Evolutionary conservation across 2,113 vertebrate species (phyloP), one percentile per base, ranked within the genome.

Genomic region (Bungarus multicinctus): DNA sequence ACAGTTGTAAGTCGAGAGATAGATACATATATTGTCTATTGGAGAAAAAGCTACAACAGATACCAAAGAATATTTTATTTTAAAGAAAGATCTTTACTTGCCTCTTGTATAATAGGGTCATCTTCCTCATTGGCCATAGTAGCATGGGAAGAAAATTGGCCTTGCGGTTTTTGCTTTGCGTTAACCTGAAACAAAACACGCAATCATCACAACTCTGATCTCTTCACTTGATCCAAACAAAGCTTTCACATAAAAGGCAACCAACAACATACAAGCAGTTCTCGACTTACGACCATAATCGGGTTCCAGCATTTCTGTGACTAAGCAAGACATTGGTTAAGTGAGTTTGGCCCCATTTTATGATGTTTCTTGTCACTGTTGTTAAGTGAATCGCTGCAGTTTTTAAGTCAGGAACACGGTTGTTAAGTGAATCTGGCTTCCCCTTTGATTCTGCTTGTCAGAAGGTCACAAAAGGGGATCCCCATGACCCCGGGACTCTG

Each of bases 81-180:
- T 22, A 34, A 74, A 18, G n/a, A 43, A n/a, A 90, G 9, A 30
- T 2, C 3, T 52, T 89, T 34, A 90, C 96, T 96, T 97, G 99
- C 99, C 98, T 99, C 99, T 96, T 99, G 98, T 98, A 99, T 98
- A 95, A 99, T 98, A 93, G 99, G 99, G 97, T 99, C 99, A 94
- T 99, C 99, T 93, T 99, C 99, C 97, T 99, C 98, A 96, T 99
- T 99, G 97, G 99, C 99, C 99, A 99, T 99, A 97, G 96, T 98
- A 99, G 96, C 97, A 96, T 90, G 92, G 91, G 89, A 93, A 93
- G 94, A 86, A 85, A 87, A 94, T 85, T 93, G 91, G 92, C 93
- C 27, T 94, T 93, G 91, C 60, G 58, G 94, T 89, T 93, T 88
- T 50, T 92, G 85, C 85, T 93, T 90, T 18, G 92, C 90, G 94